phyloP scores from a whole-genome alignment of 2,113 vertebrate species.

The Probosciger aterrimus region DNA sequence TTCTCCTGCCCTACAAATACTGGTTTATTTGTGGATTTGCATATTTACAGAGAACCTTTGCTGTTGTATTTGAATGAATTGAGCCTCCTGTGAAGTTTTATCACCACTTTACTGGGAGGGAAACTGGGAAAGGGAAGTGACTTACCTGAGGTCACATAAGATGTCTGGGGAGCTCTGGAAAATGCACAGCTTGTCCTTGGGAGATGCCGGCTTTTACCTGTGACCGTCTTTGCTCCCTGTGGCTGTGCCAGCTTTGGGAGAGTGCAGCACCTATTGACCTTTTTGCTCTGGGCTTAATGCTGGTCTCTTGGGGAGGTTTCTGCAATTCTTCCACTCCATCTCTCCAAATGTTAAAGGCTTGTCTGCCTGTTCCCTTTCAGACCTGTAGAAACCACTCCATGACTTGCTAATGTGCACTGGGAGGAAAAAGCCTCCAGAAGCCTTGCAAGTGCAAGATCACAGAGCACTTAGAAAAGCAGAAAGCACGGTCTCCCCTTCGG shows the following conservation, averaged over 20 bases:
- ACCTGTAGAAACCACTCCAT: not conserved
- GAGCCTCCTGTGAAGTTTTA: not conserved
- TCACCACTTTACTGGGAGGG: not conserved
- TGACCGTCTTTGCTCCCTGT: not conserved
- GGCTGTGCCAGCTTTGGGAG: not conserved
- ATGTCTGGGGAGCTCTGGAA: not conserved
- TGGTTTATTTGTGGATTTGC: not conserved
- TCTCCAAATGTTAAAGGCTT: not conserved
- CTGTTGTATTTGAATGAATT: not conserved
- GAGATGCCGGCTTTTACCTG: not conserved
- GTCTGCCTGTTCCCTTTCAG: not conserved
- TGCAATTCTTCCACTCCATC: not conserved
- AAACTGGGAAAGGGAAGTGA: not conserved
- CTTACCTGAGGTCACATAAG: not conserved
- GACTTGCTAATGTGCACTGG: constrained; percentile 44
- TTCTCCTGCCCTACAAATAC: not conserved
- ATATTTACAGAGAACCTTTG: not conserved
- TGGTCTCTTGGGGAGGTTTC: not conserved
- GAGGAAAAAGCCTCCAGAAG: constrained; percentile 5
- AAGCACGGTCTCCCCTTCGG: not conserved
- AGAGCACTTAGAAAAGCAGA: not conserved
- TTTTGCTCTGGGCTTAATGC: not conserved
- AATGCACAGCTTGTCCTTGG: not conserved
- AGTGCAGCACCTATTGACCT: not conserved
- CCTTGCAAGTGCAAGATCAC: constrained; percentile 18